Conservation (phyloP, 2,113 vertebrate genomes). For the Melanocharis versteri region DNA sequence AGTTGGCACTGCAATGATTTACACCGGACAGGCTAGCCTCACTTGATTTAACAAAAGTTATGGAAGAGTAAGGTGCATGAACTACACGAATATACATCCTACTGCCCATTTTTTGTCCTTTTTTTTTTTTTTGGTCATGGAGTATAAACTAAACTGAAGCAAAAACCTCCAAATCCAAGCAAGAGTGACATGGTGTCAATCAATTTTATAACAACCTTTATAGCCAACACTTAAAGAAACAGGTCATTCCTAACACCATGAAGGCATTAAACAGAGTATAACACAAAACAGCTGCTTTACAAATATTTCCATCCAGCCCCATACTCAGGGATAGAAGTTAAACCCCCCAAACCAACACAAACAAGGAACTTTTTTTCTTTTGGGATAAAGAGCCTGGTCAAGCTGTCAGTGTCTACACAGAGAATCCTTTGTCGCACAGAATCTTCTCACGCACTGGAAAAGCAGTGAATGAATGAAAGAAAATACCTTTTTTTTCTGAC, state of each 20-base stretch:
- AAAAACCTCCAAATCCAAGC: not conserved
- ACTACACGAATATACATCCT: not conserved
- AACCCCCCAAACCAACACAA: not conserved
- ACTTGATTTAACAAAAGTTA: not conserved
- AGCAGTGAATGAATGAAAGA: not conserved
- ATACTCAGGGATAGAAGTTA: not conserved
- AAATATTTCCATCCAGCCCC: not conserved
- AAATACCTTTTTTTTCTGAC: not conserved
- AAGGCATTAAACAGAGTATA: slow-evolving; percentile 1
- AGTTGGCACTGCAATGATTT: not conserved
- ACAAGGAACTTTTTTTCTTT: not conserved
- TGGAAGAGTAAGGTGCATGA: not conserved
- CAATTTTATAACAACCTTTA: slow-evolving; percentile 14
- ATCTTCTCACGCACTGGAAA: not conserved
- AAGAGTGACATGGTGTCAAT: not conserved
- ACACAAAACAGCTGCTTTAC: not conserved
- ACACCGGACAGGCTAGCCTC: not conserved
- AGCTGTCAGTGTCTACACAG: not conserved
- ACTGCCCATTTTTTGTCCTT: not conserved
- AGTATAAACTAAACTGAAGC: slow-evolving; percentile 20
- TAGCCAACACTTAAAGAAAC: slow-evolving; percentile 2
- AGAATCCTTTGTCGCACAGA: not conserved
- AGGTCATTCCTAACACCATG: not conserved
- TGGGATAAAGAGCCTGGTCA: not conserved
- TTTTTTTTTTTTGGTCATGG: not conserved